Base-by-base conservation (phyloP, 1,140 invertebrate genomes). In the Drosophila ananassae region DNA sequence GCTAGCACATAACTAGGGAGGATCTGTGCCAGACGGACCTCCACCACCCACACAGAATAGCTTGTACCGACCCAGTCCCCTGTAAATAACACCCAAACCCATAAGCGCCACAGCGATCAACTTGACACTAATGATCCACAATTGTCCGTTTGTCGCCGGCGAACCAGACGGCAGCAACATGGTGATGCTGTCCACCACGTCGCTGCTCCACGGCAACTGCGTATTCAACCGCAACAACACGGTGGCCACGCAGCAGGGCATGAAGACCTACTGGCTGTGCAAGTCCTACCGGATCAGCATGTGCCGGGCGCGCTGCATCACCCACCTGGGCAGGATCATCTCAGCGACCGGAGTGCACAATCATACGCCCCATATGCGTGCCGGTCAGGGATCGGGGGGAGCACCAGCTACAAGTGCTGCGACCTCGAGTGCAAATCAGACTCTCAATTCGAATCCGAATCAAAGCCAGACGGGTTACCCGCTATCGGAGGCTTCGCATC, bases 241-340 rank as follows among this genome's bases (percentile, higher is more conserved):
- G 37, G 91, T 92, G 30, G 91, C 91, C 63, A 92, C 91, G 37
- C 91, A 92, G 62, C 91, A 92, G 79, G 91, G 91, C 58, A 92
- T 92, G 91, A 92, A 92, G 89, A 92, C 91, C 30, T 92, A 92
- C 59, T 92, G 91, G 91, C 76, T 92, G 46, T 92, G 91, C 69
- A 92, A 92, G 53, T 91, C 91, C 8, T 92, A 92, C 73, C 87
- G 91, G 28, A 92, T 92, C 53, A 91, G 90, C 66, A 92, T 92
- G 91, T 92, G 91, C 34, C 87, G 91, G 37, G 91, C 91, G 3
- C 73, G 91, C 54, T 92, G 91, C 69, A 92, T 92, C 47, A 92
- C 91, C 2, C 91, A 92, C 58, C 83, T 91, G 53, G 91, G 91
- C 24, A 67, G 89, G 7, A 90, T 92, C 10, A 92, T 92, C 52